Evolutionary conservation across 2,113 vertebrate genomes (phyloP), one percentile per base, ranked within the genome.

Genomic region (Pimephales promelas): DNA sequence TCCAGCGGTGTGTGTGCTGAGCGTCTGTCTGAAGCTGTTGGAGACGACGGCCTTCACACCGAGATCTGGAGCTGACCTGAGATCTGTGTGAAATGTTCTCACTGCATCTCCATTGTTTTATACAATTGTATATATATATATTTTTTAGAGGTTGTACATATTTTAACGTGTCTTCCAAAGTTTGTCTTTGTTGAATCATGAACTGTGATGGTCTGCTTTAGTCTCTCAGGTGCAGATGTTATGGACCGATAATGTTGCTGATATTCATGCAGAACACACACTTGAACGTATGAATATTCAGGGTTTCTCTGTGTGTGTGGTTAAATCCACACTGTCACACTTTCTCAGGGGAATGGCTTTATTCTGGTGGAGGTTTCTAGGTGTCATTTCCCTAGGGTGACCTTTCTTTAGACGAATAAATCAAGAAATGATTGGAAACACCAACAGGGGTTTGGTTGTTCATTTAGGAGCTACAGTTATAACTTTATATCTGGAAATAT

Each of bases 331-430:
- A 14, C 45, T 74, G 4, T 18, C 72, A 28, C 16, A 10, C n/a
- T 45, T 24, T 62, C 76, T 61, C 76, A 79, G 76, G 76, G n/a
- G 36, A 79, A 20, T 43, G 20, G 6, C 52, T 54, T 54, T 54
- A 54, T 20, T 73, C 18, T 73, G 24, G 31, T 45, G 70, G 2
- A 28, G n/a, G n/a, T n/a, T n/a, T n/a, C n/a, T n/a, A n/a, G n/a
- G 1, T 62, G 54, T 73, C 49, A 61, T 47, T 22, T 89, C 88
- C 87, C 90, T 54, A 9, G 18, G 52, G 52, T 78, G 83, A 84
- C 81, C 81, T 83, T 6, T 72, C 36, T 88, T 81, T 83, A 81
- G 84, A 84, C 87, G 85, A 80, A 92, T 89, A 89, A 2, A 86
- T 82, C 1, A 88, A 82, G 82, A 81, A 72, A 84, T 74, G 79